phyloP scores from a whole-genome alignment of 2,888 invertebrate species.

The Rhagophthalmus giganteus region DNA sequence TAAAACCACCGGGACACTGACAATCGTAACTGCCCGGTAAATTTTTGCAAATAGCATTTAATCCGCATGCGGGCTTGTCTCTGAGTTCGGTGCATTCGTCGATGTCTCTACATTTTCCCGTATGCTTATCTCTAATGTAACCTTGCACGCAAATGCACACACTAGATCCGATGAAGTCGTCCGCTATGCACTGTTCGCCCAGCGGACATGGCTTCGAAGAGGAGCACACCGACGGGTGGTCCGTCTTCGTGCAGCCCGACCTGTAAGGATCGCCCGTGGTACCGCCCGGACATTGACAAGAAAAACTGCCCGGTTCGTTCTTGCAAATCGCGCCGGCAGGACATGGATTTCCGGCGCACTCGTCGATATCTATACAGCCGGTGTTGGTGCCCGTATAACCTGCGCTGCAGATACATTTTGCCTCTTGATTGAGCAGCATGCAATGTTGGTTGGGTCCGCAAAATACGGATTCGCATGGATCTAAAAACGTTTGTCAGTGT shows the following conservation, averaged over 20 bases:
- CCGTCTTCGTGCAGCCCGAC: conserved; percentile 72
- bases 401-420: conserved; percentile 80
- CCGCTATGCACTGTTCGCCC: conserved; percentile 83
- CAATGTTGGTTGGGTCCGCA: conserved; percentile 90
- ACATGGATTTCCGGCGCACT: conserved; percentile 82
- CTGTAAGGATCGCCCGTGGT: conserved; percentile 79
- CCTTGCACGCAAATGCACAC: conserved; percentile 91
- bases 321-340: conserved; percentile 83
- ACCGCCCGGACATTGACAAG: conserved; percentile 86
- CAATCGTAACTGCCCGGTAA: conserved; percentile 92
- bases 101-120: conserved; percentile 79
- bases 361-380: conserved; percentile 87
- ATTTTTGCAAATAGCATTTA: conserved; percentile 90
- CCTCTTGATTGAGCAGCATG: conserved; percentile 78
- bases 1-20: conserved; percentile 84
- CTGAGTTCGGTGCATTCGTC: conserved; percentile 80
- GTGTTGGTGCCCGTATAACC: conserved; percentile 76
- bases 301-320: conserved; percentile 83
- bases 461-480: conserved; percentile 85
- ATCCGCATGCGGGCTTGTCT: conserved; percentile 80
- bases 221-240: conserved; percentile 70
- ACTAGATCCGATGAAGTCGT: conserved; percentile 71
- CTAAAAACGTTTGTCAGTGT: no score
- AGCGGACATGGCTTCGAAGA: conserved; percentile 75
- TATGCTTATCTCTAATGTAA: conserved; percentile 74